A percentile compares a stretch with the other conserved stretches of the same genome.
phyloP scores from a whole-genome alignment of 2,113 vertebrate genomes.

The Tonatia bakeri region DNA sequence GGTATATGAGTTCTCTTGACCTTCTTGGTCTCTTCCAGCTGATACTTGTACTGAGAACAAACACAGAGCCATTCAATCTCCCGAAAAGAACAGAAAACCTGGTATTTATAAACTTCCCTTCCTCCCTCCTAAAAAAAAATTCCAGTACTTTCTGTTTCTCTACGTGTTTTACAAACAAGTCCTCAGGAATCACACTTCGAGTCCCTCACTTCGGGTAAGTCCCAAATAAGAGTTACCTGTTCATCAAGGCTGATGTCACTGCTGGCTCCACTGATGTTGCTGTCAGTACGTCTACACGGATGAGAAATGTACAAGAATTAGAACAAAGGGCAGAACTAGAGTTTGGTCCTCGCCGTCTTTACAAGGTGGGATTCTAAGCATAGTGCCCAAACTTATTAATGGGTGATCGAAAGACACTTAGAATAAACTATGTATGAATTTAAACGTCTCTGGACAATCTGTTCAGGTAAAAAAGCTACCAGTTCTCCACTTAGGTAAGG shows the following conservation, averaged over 20 bases:
- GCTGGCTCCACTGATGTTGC: conserved; percentile 94
- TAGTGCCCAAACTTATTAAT: background rate
- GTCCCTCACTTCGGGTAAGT: background rate
- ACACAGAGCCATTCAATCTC: conserved; percentile 1
- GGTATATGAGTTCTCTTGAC: conserved; percentile 91
- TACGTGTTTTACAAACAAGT: background rate
- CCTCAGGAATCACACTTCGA: background rate
- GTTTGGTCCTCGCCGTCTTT: background rate
- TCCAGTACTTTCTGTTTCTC: background rate
- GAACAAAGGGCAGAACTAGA: background rate
- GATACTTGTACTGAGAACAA: conserved; percentile 76
- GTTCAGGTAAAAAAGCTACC: background rate
- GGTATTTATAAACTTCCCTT: background rate
- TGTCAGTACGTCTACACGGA: conserved; percentile 89
- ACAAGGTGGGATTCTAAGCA: background rate
- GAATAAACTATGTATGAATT: background rate
- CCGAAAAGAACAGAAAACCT: conserved; percentile 30
- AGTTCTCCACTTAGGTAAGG: background rate
- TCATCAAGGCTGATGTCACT: conserved; percentile 93
- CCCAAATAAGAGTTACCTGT: conserved; percentile 78
- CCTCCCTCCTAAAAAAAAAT: background rate
- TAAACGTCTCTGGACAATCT: background rate
- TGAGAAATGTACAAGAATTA: background rate
- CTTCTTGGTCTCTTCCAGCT: conserved; percentile 90
- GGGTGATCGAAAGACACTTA: background rate